Percentiles rank a stretch among this genome's conserved stretches.
phyloP scores from a whole-genome alignment of 2,113 vertebrate species.

The Neotoma lepida region DNA sequence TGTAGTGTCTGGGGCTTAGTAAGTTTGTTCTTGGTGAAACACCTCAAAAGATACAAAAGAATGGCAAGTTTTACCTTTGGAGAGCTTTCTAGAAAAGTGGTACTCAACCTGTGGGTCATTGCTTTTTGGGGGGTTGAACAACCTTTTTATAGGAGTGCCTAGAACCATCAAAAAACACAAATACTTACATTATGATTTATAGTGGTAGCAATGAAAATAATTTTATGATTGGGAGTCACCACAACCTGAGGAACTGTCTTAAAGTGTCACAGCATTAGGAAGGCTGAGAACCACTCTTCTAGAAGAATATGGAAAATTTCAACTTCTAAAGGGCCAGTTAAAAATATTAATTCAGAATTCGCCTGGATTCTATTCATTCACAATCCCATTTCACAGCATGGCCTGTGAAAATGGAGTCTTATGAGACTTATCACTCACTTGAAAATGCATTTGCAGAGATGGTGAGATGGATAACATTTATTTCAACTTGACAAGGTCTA shows the following conservation, averaged over 20 bases:
- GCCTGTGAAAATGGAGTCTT: constrained; percentile 41
- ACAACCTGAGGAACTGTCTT: background rate
- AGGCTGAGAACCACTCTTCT: background rate
- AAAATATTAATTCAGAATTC: constrained; percentile 14
- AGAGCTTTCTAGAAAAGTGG: background rate
- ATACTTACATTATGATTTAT: background rate
- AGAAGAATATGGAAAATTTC: constrained; percentile 43
- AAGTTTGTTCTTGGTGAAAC: constrained; percentile 49
- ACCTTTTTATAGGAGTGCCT: background rate
- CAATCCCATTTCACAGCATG: constrained; percentile 60
- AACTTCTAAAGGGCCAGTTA: background rate
- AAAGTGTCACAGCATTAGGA: background rate
- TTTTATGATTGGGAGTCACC: background rate
- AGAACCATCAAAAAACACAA: background rate
- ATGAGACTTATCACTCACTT: constrained; percentile 5
- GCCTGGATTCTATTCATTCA: constrained; percentile 33
- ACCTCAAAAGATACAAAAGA: constrained; percentile 27
- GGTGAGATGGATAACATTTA: background rate
- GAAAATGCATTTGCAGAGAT: constrained; percentile 83
- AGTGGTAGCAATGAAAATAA: background rate
- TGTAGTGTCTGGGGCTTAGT: constrained; percentile 54
- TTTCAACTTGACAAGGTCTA: background rate
- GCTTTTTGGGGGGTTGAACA: background rate
- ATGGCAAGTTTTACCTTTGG: background rate
- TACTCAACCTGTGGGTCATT: background rate